Evolutionary conservation across 2,113 vertebrate species (phyloP), one percentile per base, ranked within the genome.

Genomic region (Scytalopus superciliaris): DNA sequence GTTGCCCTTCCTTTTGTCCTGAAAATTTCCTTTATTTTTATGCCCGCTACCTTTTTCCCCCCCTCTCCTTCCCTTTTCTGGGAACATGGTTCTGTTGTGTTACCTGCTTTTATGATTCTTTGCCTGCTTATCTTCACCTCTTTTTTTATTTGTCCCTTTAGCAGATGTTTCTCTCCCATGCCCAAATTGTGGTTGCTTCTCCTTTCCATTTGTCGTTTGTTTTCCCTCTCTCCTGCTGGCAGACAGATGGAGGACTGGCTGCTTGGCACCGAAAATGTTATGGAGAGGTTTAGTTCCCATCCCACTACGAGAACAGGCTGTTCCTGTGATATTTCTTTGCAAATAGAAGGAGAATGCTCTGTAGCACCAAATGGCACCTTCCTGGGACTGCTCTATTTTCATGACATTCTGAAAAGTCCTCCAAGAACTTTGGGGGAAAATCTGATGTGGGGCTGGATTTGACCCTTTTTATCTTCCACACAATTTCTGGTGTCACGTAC

Each of bases 241-340:
- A 96, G 82, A 76, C 95, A 94, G 94, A 95, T 97, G 93, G 95
- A 74, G 52, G 84, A 95, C 59, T 60, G 67, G 87, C 67, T 96
- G 82, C 84, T 93, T 97, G 95, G 96, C 96, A 94, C 72, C 84
- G 82, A 66, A 75, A 90, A 75, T 64, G n/a, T 94, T 93, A 53
- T 72, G 79, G 84, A 91, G 86, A 84, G 89, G 67, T 86, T 94
- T 83, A 75, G 84, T 75, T 95, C 86, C 91, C 93, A 95, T 88
- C 89, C 91, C 87, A 81, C 91, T 47, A 81, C 28, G 75, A 74
- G 91, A 95, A 95, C 95, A 96, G 87, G 35, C 95, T 96, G 96
- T 96, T 96, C 96, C 87, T 95, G 93, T 90, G 87, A 94, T 85
- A 93, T 88, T 94, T 92, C 92, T 85, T 95, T 95, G 75, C 81